Evolutionary conservation across 2,113 vertebrate genomes (phyloP).

Genomic region (Antigone vipio): DNA sequence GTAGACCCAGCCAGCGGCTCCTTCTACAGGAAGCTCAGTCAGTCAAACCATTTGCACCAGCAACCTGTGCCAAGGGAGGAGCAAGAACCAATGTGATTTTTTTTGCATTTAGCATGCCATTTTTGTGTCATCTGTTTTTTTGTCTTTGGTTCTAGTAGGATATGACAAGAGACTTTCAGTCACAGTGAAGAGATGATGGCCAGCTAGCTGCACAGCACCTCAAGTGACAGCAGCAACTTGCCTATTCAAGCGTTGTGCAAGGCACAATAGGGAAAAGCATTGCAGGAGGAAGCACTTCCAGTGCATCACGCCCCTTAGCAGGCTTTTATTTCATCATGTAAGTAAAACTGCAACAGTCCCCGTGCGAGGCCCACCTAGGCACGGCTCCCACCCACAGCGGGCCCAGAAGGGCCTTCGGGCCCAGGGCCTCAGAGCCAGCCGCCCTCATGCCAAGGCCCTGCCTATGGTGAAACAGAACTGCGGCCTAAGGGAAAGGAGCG

Average conservation of each 20-base stretch:
- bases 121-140: not conserved
- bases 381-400: not conserved
- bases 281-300: too few relatives aligned
- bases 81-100: not conserved
- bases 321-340: not conserved
- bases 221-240: not conserved
- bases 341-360: not conserved
- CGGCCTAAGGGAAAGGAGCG: rapidly evolving
- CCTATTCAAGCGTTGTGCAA: too few relatives aligned
- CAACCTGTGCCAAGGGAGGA: not conserved
- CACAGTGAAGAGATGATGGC: not conserved
- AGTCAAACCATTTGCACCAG: not conserved
- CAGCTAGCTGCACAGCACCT: not conserved
- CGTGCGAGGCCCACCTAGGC: not conserved
- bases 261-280: rapidly evolving
- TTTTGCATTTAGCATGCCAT: too few relatives aligned
- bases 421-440: too few relatives aligned
- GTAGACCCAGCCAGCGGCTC: rapidly evolving
- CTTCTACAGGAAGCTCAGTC: not conserved
- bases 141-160: not conserved
- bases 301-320: not conserved
- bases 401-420: too few relatives aligned
- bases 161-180: too few relatives aligned
- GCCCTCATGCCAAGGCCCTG: rapidly evolving
- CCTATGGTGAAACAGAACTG: rapidly evolving